Evolutionary conservation across 2,888 invertebrate genomes (phyloP).

Genomic region (Trichogramma dendrolimi): DNA sequence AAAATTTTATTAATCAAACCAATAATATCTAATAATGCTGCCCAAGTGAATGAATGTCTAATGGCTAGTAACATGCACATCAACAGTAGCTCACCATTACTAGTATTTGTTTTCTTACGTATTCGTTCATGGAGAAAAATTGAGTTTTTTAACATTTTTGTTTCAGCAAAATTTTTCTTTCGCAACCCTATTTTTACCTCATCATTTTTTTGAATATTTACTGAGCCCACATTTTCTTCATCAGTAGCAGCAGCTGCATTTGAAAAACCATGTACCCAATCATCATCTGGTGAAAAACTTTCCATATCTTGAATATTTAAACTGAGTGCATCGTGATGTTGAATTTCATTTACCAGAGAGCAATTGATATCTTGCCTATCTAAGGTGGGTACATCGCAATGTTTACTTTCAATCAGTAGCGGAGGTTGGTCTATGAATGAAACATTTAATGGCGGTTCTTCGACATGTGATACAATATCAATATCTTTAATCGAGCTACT

Average conservation of each 20-base stretch:
- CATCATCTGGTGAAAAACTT: not conserved
- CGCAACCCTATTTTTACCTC: not conserved
- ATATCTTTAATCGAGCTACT: too few relatives aligned
- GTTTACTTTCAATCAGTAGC: too few relatives aligned
- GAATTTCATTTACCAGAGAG: too few relatives aligned
- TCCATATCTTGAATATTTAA: too few relatives aligned
- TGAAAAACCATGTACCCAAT: not conserved
- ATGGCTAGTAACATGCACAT: conserved; percentile 16
- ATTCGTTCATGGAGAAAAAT: conserved; percentile 13
- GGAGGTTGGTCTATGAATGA: too few relatives aligned
- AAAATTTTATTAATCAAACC: conserved; percentile 16
- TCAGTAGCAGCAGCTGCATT: too few relatives aligned
- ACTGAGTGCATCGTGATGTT: too few relatives aligned
- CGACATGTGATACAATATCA: too few relatives aligned
- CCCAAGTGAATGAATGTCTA: conserved; percentile 13
- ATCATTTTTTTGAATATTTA: conserved; percentile 1
- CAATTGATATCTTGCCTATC: too few relatives aligned
- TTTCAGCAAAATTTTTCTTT: not conserved
- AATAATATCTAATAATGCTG: conserved; percentile 14
- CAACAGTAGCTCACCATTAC: conserved; percentile 14
- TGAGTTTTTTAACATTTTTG: too few relatives aligned
- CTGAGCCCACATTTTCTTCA: not conserved
- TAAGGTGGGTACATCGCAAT: too few relatives aligned
- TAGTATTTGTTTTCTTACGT: conserved; percentile 3
- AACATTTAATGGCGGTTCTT: too few relatives aligned